phyloP scores from a whole-genome alignment of 2,888 invertebrate genomes.

The Scelioninae gen. 1 region DNA sequence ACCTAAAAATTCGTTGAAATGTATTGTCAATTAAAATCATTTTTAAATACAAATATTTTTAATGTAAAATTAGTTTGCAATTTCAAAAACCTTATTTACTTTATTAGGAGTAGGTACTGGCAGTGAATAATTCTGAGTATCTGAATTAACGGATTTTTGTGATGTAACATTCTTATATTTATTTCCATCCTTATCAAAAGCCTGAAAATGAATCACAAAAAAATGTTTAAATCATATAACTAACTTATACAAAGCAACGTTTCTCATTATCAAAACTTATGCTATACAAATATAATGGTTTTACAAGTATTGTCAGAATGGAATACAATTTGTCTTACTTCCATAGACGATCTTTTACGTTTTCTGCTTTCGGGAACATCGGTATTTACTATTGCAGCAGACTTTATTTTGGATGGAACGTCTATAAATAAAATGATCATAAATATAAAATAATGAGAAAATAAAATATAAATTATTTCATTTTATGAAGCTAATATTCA shows the following conservation, averaged over 20 bases:
- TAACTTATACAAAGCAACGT: background rate
- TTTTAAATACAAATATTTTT: too few relatives aligned
- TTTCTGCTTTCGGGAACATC: constrained; percentile 57
- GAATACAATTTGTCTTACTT: too few relatives aligned
- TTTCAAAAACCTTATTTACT: too few relatives aligned
- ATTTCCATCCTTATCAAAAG: constrained; percentile 30
- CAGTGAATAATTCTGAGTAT: constrained; percentile 3
- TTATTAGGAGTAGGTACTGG: constrained; percentile 26
- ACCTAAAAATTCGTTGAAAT: too few relatives aligned
- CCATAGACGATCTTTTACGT: constrained; percentile 48
- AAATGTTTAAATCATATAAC: background rate
- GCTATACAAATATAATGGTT: background rate
- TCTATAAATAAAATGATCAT: constrained; percentile 22
- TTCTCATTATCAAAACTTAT: background rate
- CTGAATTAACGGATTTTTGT: constrained; percentile 7
- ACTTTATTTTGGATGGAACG: constrained; percentile 47
- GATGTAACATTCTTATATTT: constrained; percentile 8
- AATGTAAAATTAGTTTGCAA: too few relatives aligned
- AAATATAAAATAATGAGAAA: background rate
- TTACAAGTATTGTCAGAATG: too few relatives aligned
- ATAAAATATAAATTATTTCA: background rate
- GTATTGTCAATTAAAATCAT: too few relatives aligned
- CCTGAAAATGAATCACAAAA: constrained; percentile 11
- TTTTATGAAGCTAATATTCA: too few relatives aligned
- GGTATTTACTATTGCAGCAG: constrained; percentile 14